Evolutionary conservation across 2,888 invertebrate species (phyloP).

Genomic region (Drosophila bunnanda): DNA sequence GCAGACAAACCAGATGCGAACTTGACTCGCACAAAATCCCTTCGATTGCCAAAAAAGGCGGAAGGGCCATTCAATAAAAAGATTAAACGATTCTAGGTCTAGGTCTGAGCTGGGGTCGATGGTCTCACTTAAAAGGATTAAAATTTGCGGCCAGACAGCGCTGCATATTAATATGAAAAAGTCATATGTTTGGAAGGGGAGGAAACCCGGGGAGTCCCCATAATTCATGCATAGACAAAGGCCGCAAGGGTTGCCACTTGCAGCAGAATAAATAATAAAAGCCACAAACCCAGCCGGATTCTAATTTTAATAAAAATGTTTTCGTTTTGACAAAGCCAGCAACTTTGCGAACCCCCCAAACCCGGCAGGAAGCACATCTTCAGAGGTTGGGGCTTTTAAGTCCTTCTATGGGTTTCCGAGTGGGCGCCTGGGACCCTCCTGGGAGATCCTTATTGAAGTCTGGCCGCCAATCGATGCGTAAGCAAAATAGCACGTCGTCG

Average conservation of each 20-base stretch:
- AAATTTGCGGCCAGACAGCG: conserved; percentile 64
- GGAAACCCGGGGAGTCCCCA: conserved; percentile 23
- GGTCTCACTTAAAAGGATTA: conserved; percentile 78
- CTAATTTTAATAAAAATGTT: conserved; percentile 76
- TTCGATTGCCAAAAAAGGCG: conserved; percentile 42
- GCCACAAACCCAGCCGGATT: conserved; percentile 47
- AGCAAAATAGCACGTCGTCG: conserved; percentile 56
- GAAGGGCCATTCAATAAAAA: conserved; percentile 63
- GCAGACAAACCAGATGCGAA: conserved; percentile 61
- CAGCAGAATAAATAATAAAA: conserved; percentile 7
- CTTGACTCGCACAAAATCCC: conserved; percentile 29
- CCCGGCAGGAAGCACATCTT: conserved; percentile 38
- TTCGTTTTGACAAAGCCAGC: conserved; percentile 53
- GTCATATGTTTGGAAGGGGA: conserved; percentile 3
- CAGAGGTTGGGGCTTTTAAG: conserved; percentile 32
- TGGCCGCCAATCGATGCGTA: conserved; percentile 70
- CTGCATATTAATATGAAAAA: conserved; percentile 65
- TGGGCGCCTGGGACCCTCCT: conserved; percentile 46
- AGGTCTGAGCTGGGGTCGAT: conserved; percentile 40
- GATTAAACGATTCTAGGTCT: conserved; percentile 58
- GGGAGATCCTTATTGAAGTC: conserved; percentile 54
- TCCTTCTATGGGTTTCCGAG: conserved; percentile 49
- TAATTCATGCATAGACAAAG: conserved; percentile 52
- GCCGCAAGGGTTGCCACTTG: conserved; percentile 42
- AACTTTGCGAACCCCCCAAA: conserved; percentile 64